These are phyloP conservation scores for Sesamia inferens DNA, from an alignment of 2,888 invertebrate species.

Conservation along the genomic window DNA sequence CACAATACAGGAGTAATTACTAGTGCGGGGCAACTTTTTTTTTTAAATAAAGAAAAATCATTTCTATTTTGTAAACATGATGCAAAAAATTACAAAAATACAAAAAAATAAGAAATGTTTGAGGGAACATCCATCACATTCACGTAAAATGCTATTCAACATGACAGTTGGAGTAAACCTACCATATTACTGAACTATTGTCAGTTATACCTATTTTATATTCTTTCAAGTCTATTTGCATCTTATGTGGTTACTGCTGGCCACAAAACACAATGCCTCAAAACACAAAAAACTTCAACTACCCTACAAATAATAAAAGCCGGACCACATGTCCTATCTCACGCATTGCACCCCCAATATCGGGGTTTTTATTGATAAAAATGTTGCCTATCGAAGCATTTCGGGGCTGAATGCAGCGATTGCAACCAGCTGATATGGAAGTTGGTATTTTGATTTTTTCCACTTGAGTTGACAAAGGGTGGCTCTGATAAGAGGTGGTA, in stretches of 20 bases:
- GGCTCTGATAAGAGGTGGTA: conserved; percentile 40
- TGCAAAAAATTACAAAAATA: no score
- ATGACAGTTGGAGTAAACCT: no score
- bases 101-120: no score
- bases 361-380: conserved; percentile 76
- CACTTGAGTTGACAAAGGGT: conserved; percentile 71
- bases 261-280: conserved; percentile 2
- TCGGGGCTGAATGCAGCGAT: conserved; percentile 76
- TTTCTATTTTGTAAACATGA: no score
- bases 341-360: conserved; percentile 60
- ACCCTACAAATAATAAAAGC: conserved; percentile 45
- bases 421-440: conserved; percentile 78
- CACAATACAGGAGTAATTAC: no score
- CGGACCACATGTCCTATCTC: conserved; percentile 66
- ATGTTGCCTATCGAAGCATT: conserved; percentile 73
- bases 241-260: background rate
- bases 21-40: no score
- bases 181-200: no score
- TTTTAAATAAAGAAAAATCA: no score
- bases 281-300: conserved; percentile 3
- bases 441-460: conserved; percentile 81
- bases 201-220: background rate
- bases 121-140: no score
- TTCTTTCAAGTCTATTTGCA: background rate
- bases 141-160: no score